These are phyloP conservation scores for Orestias chungarensis DNA, from an alignment of 2,797 vertebrate genomes.

Conservation along the genomic window DNA sequence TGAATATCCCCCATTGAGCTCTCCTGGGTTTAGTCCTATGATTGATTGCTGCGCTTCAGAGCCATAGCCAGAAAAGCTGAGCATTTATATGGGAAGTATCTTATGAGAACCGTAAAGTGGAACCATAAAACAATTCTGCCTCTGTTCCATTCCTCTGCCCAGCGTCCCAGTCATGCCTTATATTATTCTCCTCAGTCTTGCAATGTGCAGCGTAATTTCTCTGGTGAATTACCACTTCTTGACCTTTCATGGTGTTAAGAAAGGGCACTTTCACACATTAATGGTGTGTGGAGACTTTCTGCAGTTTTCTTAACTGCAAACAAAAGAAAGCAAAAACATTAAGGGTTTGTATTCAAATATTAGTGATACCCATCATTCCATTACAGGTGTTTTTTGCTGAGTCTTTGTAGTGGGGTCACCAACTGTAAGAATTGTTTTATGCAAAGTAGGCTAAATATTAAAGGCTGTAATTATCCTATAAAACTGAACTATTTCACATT, in stretches of 20 bases:
- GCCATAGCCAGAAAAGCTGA: conserved; percentile 37
- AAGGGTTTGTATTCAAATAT: not conserved
- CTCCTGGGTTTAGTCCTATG: conserved; percentile 17
- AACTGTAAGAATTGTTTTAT: not conserved
- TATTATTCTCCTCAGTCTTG: conserved; percentile 32
- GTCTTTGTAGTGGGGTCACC: not conserved
- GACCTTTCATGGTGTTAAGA: conserved; percentile 68
- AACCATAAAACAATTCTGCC: conserved; percentile 46
- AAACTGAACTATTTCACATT: not conserved
- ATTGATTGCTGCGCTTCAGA: conserved; percentile 29
- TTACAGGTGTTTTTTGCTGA: not conserved
- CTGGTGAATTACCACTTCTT: conserved; percentile 58
- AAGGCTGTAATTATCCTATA: not conserved
- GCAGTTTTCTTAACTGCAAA: conserved; percentile 37
- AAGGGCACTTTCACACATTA: conserved; percentile 61
- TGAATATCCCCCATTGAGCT: conserved; percentile 4
- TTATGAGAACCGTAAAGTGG: conserved; percentile 45
- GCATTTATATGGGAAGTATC: conserved; percentile 53
- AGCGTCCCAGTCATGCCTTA: conserved; percentile 26
- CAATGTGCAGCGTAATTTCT: conserved; percentile 48
- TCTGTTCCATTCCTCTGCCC: conserved; percentile 27
- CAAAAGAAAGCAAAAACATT: conserved; percentile 33
- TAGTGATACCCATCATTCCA: conserved; percentile 9
- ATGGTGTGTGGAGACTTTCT: conserved; percentile 30
- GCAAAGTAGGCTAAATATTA: not conserved